A percentile compares a stretch with the other conserved stretches of the same genome.
phyloP scores from a whole-genome alignment of 2,113 vertebrate genomes.

The Seriola rivoliana region DNA sequence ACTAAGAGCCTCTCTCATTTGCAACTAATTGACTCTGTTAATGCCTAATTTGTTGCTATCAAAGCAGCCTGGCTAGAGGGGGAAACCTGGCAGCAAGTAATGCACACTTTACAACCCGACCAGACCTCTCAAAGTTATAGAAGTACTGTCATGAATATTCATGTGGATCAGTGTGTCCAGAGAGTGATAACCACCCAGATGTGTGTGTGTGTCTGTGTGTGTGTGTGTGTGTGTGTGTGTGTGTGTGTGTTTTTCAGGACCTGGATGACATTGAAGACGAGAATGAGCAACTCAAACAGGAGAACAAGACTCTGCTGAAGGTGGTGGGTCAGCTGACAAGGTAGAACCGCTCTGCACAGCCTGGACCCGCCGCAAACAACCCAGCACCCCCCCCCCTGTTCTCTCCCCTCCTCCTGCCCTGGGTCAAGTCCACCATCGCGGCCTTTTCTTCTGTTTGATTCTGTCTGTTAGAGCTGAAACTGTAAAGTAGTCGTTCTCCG shows the following conservation, averaged over 20 bases:
- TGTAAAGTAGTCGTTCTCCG: slow-evolving; percentile 20
- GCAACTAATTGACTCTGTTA: slow-evolving; percentile 74
- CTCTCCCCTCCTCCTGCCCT: not conserved
- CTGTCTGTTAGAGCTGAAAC: slow-evolving; percentile 53
- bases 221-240: too few species aligned
- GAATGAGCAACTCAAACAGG: slow-evolving; percentile 98
- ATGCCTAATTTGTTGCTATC: slow-evolving; percentile 74
- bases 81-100: slow-evolving; percentile 14
- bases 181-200: not conserved
- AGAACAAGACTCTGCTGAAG: slow-evolving; percentile 99
- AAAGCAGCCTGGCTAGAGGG: slow-evolving; percentile 23
- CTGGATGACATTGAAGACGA: slow-evolving; percentile 99
- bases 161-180: not conserved
- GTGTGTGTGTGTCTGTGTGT: not conserved
- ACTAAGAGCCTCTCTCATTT: slow-evolving; percentile 62
- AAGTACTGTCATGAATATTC: slow-evolving; percentile 34
- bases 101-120: not conserved
- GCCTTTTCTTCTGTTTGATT: slow-evolving; percentile 48
- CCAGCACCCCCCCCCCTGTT: not conserved
- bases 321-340: slow-evolving; percentile 98
- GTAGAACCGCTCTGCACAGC: slow-evolving; percentile 86
- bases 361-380: not conserved
- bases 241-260: slow-evolving; percentile 84
- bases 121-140: not conserved
- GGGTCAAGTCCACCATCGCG: slow-evolving; percentile 29